These are phyloP conservation scores for Pycnonotus jocosus DNA, from an alignment of 2,113 vertebrate genomes.

Conservation along the genomic window DNA sequence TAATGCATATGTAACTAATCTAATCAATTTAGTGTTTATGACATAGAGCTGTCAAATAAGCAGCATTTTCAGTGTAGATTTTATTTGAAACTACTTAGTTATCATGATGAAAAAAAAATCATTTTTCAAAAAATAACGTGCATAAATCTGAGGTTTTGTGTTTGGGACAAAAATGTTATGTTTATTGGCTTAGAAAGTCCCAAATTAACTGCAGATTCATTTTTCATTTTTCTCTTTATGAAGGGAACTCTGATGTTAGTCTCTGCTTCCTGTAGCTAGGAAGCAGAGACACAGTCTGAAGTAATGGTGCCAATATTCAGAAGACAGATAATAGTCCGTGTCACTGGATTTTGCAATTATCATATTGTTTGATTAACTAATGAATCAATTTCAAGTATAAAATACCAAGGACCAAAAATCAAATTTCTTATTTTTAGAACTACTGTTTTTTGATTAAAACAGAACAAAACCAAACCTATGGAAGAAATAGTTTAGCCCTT, in stretches of 20 bases:
- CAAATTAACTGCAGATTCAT: background rate
- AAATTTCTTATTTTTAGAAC: background rate
- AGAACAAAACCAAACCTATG: background rate
- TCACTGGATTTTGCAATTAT: background rate
- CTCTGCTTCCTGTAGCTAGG: background rate
- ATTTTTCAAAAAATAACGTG: background rate
- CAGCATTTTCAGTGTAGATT: background rate
- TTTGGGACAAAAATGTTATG: background rate
- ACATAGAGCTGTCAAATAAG: background rate
- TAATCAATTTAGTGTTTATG: background rate
- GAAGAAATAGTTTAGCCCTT: background rate
- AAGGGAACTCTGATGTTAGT: background rate
- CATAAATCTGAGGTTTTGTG: background rate
- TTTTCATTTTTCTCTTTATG: background rate
- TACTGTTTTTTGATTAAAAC: background rate
- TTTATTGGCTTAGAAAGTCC: background rate
- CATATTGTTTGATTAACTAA: background rate
- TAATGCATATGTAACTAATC: background rate
- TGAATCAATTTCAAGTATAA: background rate
- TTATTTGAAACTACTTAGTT: background rate
- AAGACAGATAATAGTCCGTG: background rate
- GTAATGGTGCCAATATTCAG: background rate
- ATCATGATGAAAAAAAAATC: background rate
- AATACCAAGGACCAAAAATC: background rate
- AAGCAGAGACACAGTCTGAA: background rate